Evolutionary conservation across 2,797 vertebrate species (phyloP), one percentile per base, ranked within the genome.

Genomic region (Labroides dimidiatus): DNA sequence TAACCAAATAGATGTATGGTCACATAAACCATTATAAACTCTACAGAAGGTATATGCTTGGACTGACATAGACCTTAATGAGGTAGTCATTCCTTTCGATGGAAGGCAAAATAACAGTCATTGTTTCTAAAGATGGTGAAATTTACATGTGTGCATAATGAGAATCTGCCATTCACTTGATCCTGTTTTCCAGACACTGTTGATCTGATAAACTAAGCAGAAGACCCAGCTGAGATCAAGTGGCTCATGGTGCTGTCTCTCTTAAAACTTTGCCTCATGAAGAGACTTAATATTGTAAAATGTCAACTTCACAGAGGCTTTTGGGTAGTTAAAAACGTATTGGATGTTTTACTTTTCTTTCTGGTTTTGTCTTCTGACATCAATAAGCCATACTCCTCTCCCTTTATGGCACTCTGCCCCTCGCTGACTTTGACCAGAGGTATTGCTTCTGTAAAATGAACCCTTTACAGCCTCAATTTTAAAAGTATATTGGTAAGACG

Each of bases 251-350:
- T 12, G 51, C 45, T 9, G 4, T 55, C 41, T 79, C n/a, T 33
- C 58, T 33, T 42, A 17, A 47, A 60, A 47, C 33, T 27, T 27
- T 3, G 24, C 24, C 6, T 27, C 23, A 30, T 24, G 7, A 47
- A 59, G 62, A 54, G 13, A 30, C 15, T 59, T 61, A 41, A 45
- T 50, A 52, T 55, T 62, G 49, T 60, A 41, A n/a, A 56, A 65
- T 62, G 21, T 50, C 12, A 41, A 21, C 24, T 60, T 54, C 10
- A 59, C 5, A 30, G 6, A 67, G 51, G 42, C 49, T 59, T 55
- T 63, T 16, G 49, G 41, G 4, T 65, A 13, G 23, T 67, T 52
- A 10, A 61, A 39, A 27, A 17, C 20, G 27, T 17, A 19, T 5
- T 10, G 33, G 13, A 68, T 74, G 9, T 66, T 67, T 54, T n/a